Conservation (phyloP, 2,797 vertebrate genomes). For the Rhinoraja longicauda region DNA sequence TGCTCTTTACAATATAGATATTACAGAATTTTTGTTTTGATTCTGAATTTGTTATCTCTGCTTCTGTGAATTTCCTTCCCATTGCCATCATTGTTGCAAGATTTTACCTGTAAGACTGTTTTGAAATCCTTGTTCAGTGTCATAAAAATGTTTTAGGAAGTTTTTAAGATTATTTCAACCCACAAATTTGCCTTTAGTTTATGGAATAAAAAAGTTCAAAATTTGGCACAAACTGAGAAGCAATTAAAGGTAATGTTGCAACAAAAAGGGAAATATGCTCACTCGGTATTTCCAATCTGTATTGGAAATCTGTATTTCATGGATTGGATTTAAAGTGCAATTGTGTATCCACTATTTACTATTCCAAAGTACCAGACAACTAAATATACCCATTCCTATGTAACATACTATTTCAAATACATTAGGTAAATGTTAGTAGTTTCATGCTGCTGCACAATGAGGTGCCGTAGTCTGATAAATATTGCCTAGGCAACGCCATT, state of each 20-base stretch:
- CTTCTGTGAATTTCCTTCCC: not conserved
- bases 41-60: not conserved
- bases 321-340: not conserved
- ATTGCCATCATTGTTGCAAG: not conserved
- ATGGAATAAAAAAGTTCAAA: not conserved
- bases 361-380: not conserved
- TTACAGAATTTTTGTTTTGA: not conserved
- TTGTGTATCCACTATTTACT: not conserved
- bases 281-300: not conserved
- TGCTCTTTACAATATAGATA: not conserved
- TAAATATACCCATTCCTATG: not conserved
- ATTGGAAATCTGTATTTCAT: not conserved
- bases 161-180: not conserved
- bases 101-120: not conserved
- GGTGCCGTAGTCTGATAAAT: too few species aligned
- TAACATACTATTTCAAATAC: not conserved
- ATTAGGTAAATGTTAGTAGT: not conserved
- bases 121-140: not conserved
- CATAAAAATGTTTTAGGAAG: not conserved
- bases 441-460: not conserved
- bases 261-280: not conserved
- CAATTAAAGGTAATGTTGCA: not conserved
- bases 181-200: not conserved
- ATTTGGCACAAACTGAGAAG: not conserved
- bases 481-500: not conserved